phyloP scores from a whole-genome alignment of 2,797 vertebrate genomes.

The Falco cherrug region DNA sequence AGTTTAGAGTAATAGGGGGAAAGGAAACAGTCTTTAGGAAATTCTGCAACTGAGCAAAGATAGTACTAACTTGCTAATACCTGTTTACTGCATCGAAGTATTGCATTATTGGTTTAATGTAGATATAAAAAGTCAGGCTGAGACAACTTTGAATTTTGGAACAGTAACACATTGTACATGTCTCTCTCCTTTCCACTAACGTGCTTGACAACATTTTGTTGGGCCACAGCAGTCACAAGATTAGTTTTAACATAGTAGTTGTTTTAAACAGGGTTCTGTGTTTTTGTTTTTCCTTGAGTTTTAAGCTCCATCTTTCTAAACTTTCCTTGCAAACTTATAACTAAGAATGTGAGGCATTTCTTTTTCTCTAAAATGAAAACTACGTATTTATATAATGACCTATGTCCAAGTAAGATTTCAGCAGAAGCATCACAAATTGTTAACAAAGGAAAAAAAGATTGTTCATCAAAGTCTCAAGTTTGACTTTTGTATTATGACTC shows the following conservation, averaged over 20 bases:
- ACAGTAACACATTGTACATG: background rate
- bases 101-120: background rate
- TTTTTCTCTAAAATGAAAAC: background rate
- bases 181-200: background rate
- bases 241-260: background rate
- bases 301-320: background rate
- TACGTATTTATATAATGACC: background rate
- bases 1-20: background rate
- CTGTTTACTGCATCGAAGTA: background rate
- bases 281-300: background rate
- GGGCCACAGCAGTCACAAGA: background rate
- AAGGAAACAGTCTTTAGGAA: background rate
- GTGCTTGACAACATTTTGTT: background rate
- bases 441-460: background rate
- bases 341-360: background rate
- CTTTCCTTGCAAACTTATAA: background rate
- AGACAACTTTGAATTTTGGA: background rate
- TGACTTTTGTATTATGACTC: background rate
- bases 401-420: background rate
- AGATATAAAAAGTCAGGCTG: background rate
- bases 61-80: background rate
- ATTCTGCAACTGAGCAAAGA: background rate
- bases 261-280: background rate
- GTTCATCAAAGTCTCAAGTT: background rate
- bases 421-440: background rate